A percentile compares a stretch with the other conserved stretches of the same genome.
Evolutionary conservation across 2,888 invertebrate species (phyloP).

Genomic region (Plebejus melissa): DNA sequence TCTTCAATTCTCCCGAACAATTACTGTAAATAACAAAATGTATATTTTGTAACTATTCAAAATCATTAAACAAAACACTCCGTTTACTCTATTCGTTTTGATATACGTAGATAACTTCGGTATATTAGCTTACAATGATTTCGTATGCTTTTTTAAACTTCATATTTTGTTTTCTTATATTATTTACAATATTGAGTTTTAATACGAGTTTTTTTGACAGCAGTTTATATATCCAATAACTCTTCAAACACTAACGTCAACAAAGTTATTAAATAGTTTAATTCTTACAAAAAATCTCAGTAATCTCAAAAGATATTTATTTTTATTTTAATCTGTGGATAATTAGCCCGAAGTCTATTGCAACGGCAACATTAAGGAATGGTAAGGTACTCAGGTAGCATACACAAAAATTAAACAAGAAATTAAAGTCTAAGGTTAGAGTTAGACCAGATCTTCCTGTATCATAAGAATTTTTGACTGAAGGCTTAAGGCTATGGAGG

Average conservation of each 20-base stretch:
- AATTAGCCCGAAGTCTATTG: neutral
- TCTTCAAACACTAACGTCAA: too few species aligned
- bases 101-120: constrained; percentile 13
- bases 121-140: constrained; percentile 20
- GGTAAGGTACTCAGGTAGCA: neutral
- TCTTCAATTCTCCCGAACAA: constrained; percentile 28
- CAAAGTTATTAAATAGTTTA: neutral
- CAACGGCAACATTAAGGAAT: neutral
- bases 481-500: neutral
- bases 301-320: neutral
- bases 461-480: neutral
- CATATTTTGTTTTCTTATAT: constrained; percentile 15
- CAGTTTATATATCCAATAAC: neutral
- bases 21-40: constrained; percentile 24
- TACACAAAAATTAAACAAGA: neutral
- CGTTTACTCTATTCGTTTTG: constrained; percentile 6
- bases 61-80: constrained; percentile 22
- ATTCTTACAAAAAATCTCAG: neutral
- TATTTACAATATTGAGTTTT: neutral
- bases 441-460: neutral
- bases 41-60: constrained; percentile 25
- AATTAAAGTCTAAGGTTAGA: neutral
- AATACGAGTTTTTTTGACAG: neutral
- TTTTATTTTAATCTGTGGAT: too few species aligned
- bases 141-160: constrained; percentile 21